These are phyloP conservation scores for Mesorhabditis belari DNA, from an alignment of 2,888 invertebrate species.

Conservation along the genomic window DNA sequence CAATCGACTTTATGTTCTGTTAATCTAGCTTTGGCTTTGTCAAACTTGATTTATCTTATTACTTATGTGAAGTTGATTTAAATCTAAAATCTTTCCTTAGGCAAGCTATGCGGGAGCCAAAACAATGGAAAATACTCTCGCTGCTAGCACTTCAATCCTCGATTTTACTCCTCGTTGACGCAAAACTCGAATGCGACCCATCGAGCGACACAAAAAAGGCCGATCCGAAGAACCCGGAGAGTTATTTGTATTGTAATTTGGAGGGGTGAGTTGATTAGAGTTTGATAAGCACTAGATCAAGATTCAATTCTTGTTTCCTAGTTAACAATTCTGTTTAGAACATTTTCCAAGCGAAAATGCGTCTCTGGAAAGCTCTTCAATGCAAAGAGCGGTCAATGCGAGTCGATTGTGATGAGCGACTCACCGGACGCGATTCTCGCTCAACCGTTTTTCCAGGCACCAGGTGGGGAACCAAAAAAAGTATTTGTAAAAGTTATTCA, in stretches of 20 bases:
- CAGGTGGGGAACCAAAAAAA: conserved; percentile 22
- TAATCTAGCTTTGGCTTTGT: no score
- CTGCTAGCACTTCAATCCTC: background rate
- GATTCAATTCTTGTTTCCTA: background rate
- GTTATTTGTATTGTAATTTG: conserved; percentile 48
- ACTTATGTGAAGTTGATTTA: no score
- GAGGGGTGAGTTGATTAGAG: conserved; percentile 36
- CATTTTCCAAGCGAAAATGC: conserved; percentile 44
- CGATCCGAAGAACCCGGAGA: conserved; percentile 37
- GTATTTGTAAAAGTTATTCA: background rate
- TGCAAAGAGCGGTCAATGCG: conserved; percentile 34
- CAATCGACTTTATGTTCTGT: no score
- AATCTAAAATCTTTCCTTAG: no score
- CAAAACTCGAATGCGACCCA: conserved; percentile 32
- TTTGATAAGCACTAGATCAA: background rate
- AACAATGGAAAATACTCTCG: background rate
- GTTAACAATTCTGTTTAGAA: conserved; percentile 14
- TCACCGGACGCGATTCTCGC: conserved; percentile 34
- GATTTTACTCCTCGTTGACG: conserved; percentile 1
- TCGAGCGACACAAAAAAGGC: conserved; percentile 35
- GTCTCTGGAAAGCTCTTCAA: conserved; percentile 45
- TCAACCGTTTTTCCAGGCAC: conserved; percentile 50
- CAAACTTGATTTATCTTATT: no score
- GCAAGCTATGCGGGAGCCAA: background rate
- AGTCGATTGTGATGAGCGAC: conserved; percentile 5